Base-by-base conservation (phyloP, 2,113 vertebrate species). In the Myotis yumanensis region DNA sequence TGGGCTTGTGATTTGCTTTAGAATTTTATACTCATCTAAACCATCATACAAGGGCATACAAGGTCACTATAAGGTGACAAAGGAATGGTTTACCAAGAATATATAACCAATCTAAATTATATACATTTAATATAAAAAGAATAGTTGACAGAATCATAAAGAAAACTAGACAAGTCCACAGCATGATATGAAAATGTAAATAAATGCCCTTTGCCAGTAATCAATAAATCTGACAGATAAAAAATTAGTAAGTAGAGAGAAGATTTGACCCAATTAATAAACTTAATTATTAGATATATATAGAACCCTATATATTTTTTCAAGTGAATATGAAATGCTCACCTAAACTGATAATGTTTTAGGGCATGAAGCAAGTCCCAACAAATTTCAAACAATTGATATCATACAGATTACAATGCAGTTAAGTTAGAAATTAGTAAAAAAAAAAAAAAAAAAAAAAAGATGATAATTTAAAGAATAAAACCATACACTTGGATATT, bases 1-100 rank as follows among this genome's bases (percentile, higher is more conserved):
- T 14, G 20, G 28, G 40, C 51, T 79, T 77, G 51, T 32, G 25
- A 59, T 62, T 94, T 57, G 69, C 64, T 48, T 92, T 69, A 82
- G 59, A 95, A 83, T n/a, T 59, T 30, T 91, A 68, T 11, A 75
- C 57, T 92, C 77, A 68, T 82, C 23, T 83, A 75, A 82, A 69
- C 37, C 35, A 35, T 89, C 46, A 75, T 8, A n/a, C 22, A 66
- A 35, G 14, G 46, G 15, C 25, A 57, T 48, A 37, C 73, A 35
- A 28, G 59, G 59, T 28, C 23, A 28, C 59, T 28, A 62, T 62
- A 62, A 25, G 86, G 40, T 86, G 62, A 59, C 22, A 17, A 86
- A 37, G 10, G 22, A 66, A 69, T 59, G 62, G 54, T 22, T 93
- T 93, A 23, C 73, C 23, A 86, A 66, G 64, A 71, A 48, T 86